phyloP scores from a whole-genome alignment of 2,797 vertebrate species.

The Craterocephalus amniculus region DNA sequence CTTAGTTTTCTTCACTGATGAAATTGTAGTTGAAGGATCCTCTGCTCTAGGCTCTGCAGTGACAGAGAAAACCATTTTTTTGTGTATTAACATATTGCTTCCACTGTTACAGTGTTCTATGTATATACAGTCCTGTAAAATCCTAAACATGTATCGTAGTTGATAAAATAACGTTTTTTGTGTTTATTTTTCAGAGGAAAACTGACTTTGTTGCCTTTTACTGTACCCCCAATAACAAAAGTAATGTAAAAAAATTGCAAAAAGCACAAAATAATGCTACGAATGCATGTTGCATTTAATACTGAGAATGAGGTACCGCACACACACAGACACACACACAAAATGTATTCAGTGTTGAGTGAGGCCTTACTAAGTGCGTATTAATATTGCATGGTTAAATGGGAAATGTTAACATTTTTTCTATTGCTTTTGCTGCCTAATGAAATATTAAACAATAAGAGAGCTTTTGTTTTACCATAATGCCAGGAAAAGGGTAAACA shows the following conservation, averaged over 20 bases:
- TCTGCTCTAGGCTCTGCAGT: background rate
- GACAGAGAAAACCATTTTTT: background rate
- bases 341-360: conserved; percentile 43
- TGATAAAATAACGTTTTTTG: background rate
- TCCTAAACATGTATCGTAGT: background rate
- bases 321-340: conserved; percentile 23
- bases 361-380: conserved; percentile 76
- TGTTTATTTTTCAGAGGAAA: background rate
- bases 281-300: conserved; percentile 29
- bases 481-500: conserved; percentile 68
- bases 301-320: conserved; percentile 22
- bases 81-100: background rate
- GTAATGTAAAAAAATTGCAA: background rate
- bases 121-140: background rate
- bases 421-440: conserved; percentile 70
- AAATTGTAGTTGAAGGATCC: background rate
- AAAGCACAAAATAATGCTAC: conserved; percentile 20
- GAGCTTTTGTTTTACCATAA: conserved; percentile 77
- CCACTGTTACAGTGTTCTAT: too few relatives aligned
- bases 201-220: background rate
- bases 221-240: background rate
- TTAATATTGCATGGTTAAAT: conserved; percentile 82
- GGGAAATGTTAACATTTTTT: conserved; percentile 79
- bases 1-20: conserved; percentile 25
- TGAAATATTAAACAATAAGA: conserved; percentile 78